Percentiles rank a stretch among this genome's conserved stretches.
These are phyloP conservation scores for Rhyacophila evoluta DNA, from an alignment of 2,888 invertebrate genomes.

Conservation along the genomic window DNA sequence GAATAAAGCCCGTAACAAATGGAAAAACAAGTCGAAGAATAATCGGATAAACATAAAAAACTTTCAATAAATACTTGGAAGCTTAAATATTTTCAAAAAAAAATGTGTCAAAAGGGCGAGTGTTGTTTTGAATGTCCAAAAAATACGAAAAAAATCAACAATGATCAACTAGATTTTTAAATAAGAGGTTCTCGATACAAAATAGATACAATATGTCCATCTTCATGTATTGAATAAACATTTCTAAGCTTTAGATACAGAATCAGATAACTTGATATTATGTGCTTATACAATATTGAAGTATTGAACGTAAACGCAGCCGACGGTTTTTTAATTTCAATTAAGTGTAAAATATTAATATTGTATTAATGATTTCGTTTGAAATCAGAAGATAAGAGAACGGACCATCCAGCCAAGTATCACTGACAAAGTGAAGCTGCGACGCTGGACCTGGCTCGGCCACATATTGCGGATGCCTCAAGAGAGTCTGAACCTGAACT, in stretches of 20 bases:
- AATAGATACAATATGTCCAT: constrained; percentile 6
- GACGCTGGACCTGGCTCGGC: too few relatives aligned
- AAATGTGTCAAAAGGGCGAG: constrained; percentile 31
- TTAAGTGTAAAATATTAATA: too few relatives aligned
- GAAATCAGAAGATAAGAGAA: too few relatives aligned
- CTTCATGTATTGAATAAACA: background rate
- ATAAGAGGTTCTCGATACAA: background rate
- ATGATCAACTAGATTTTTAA: background rate
- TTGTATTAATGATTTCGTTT: too few relatives aligned
- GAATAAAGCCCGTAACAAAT: constrained; percentile 29
- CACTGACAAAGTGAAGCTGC: too few relatives aligned
- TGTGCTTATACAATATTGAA: too few relatives aligned
- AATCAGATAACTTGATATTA: constrained; percentile 12
- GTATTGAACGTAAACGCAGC: too few relatives aligned
- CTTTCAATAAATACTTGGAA: constrained; percentile 23
- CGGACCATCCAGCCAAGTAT: too few relatives aligned
- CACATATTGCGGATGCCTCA: too few relatives aligned
- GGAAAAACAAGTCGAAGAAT: constrained; percentile 33
- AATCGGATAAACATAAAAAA: constrained; percentile 37
- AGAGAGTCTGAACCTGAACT: too few relatives aligned
- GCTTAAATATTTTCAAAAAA: constrained; percentile 38
- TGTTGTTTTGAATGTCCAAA: constrained; percentile 39
- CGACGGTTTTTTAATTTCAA: too few relatives aligned
- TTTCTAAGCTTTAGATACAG: background rate
- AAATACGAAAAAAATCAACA: constrained; percentile 32